Percentiles rank a stretch among this genome's conserved stretches.
Evolutionary conservation across 2,113 vertebrate species (phyloP).

Genomic region (Daphoenositta chrysoptera): DNA sequence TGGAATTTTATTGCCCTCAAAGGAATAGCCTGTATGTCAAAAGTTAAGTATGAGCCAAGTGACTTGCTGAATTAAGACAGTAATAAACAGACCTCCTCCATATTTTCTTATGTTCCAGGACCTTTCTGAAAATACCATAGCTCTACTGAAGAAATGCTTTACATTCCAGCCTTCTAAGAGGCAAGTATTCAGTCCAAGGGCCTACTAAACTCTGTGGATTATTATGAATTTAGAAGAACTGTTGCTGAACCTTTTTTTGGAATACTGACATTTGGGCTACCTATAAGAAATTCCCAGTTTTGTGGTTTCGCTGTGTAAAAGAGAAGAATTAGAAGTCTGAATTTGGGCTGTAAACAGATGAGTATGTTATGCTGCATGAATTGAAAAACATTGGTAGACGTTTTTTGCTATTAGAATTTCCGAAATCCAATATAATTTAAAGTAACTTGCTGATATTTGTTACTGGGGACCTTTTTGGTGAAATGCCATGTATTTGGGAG

Average conservation of each 20-base stretch:
- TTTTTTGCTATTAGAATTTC: neutral
- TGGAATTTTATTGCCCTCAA: neutral
- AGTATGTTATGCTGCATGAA: neutral
- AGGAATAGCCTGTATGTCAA: neutral
- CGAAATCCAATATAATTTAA: neutral
- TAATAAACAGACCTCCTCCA: neutral
- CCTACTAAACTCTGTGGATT: neutral
- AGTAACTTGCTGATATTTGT: neutral
- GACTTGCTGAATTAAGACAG: neutral
- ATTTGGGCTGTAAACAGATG: neutral
- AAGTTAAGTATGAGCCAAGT: neutral
- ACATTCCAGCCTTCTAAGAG: slow-evolving; percentile 91
- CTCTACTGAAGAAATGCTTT: slow-evolving; percentile 90
- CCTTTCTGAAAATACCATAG: slow-evolving; percentile 79
- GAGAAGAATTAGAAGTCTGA: neutral
- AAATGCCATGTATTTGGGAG: neutral
- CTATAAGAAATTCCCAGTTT: neutral
- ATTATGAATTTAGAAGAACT: neutral
- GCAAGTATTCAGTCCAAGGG: slow-evolving; percentile 55
- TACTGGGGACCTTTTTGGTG: neutral
- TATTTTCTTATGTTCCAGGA: slow-evolving; percentile 68
- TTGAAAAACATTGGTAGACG: neutral
- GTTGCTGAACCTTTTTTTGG: neutral
- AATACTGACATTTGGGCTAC: neutral
- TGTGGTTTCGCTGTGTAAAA: neutral